These are phyloP conservation scores for Scarus forsteni DNA, from an alignment of 2,797 vertebrate species.

Conservation along the genomic window DNA sequence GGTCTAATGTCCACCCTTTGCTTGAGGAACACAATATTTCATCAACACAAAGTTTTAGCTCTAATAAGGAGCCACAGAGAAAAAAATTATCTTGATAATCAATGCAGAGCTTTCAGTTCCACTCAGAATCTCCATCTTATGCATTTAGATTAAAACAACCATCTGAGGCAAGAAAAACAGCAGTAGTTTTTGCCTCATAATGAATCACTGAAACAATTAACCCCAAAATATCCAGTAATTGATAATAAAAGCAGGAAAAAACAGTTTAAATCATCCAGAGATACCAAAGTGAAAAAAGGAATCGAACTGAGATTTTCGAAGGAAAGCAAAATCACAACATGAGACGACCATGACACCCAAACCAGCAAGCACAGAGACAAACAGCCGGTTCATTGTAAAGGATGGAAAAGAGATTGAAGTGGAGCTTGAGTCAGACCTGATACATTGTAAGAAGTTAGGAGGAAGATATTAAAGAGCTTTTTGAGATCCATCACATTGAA, in stretches of 20 bases:
- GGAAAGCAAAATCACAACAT: conserved; percentile 48
- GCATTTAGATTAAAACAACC: background rate
- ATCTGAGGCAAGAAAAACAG: conserved; percentile 29
- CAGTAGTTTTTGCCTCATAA: conserved; percentile 24
- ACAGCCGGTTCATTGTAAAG: conserved; percentile 48
- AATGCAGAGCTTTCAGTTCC: background rate
- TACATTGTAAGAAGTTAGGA: conserved; percentile 1
- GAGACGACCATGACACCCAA: conserved; percentile 43
- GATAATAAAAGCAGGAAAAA: background rate
- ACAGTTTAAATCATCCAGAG: background rate
- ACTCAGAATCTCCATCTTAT: background rate
- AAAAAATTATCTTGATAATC: background rate
- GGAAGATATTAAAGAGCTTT: background rate
- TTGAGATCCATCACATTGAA: conserved; percentile 7
- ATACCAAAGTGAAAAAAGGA: conserved; percentile 25
- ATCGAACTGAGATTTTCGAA: conserved; percentile 19
- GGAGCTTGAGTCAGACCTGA: conserved; percentile 21
- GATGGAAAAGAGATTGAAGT: conserved; percentile 53
- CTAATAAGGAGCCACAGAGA: background rate
- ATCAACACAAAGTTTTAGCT: background rate
- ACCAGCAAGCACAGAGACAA: conserved; percentile 59
- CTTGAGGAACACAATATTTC: too few species aligned
- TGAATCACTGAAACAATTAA: conserved; percentile 13
- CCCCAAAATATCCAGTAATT: background rate
- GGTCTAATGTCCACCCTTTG: too few species aligned